Percentiles rank a stretch among this genome's conserved stretches.
Evolutionary conservation across 2,113 vertebrate genomes (phyloP).

Genomic region (Tonatia bakeri): DNA sequence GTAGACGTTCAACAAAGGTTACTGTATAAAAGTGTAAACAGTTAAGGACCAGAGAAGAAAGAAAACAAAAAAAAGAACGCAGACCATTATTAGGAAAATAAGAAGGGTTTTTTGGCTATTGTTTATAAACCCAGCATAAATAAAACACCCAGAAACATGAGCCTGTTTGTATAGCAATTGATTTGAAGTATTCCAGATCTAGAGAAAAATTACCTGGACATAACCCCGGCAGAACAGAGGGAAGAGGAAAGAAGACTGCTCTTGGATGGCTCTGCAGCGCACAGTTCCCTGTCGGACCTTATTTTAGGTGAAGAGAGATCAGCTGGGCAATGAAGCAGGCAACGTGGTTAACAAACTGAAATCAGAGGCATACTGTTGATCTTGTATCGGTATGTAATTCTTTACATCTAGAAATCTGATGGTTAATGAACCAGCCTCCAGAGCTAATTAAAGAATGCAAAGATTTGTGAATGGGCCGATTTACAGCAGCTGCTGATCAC

Average conservation of each 20-base stretch:
- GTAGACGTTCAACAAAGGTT: background rate
- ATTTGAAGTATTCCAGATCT: background rate
- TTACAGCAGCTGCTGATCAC: conserved; percentile 53
- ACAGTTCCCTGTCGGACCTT: background rate
- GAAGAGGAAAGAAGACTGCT: background rate
- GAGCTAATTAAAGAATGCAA: conserved; percentile 56
- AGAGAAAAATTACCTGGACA: conserved; percentile 10
- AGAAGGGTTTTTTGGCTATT: background rate
- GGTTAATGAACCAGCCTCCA: conserved; percentile 28
- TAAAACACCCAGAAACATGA: background rate
- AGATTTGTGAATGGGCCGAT: conserved; percentile 28
- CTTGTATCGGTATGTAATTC: background rate
- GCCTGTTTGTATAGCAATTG: background rate
- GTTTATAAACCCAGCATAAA: background rate
- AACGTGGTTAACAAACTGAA: background rate
- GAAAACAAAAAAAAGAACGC: background rate
- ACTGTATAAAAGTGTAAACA: background rate
- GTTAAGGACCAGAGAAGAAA: background rate
- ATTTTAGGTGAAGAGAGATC: conserved; percentile 5
- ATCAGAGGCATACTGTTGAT: background rate
- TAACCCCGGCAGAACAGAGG: background rate
- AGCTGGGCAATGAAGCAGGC: background rate
- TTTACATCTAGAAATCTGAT: conserved; percentile 36
- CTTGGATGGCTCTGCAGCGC: background rate
- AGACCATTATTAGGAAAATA: background rate